phyloP scores from a whole-genome alignment of 1,140 invertebrate genomes.

The Carposina sasakii region DNA sequence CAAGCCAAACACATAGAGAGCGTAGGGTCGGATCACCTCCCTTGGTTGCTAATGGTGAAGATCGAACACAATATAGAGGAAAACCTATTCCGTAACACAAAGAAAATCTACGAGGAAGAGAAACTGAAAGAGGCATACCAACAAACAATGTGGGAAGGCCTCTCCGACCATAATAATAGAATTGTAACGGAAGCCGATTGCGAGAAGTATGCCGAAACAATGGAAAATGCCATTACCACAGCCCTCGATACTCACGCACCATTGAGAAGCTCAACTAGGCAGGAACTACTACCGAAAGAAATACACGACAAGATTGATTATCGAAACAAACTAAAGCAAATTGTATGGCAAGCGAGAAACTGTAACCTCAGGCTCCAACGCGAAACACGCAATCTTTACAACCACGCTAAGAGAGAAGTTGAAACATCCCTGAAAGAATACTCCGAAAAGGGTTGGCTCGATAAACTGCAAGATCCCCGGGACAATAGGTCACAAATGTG shows the following conservation, averaged over 20 bases:
- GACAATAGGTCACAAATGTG: constrained; percentile 7
- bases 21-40: constrained; percentile 7
- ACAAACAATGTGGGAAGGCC: not conserved
- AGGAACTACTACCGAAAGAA: constrained; percentile 8
- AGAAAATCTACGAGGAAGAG: not conserved
- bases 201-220: constrained; percentile 3
- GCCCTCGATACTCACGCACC: constrained; percentile 4
- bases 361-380: not conserved
- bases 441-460: constrained; percentile 1
- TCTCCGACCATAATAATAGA: not conserved
- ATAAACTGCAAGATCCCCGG: not conserved
- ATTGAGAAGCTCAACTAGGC: not conserved
- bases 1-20: constrained; percentile 1
- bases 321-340: not conserved
- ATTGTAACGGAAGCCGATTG: not conserved
- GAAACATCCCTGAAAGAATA: not conserved
- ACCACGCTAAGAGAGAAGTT: not conserved
- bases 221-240: constrained; percentile 6
- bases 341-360: constrained; percentile 5
- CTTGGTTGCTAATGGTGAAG: constrained; percentile 6
- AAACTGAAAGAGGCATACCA: too few relatives aligned
- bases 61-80: not conserved
- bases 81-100: not conserved
- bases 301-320: constrained; percentile 4
- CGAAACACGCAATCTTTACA: not conserved